A percentile compares a stretch with the other conserved stretches of the same genome.
Conservation (phyloP, 2,888 invertebrate genomes). For the Beris morrisii region DNA sequence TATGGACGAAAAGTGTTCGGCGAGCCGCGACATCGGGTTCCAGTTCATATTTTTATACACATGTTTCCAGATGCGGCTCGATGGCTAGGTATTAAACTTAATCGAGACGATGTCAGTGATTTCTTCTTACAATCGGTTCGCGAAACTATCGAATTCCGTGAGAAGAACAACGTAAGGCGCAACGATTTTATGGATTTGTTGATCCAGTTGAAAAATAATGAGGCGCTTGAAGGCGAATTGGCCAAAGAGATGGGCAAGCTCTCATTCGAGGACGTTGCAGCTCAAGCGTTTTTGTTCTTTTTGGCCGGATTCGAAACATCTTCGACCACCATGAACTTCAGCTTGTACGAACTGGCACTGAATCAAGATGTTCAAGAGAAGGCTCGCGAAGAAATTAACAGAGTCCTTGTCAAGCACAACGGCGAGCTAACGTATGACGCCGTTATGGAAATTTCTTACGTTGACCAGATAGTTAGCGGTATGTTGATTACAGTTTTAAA, state of each 20-base stretch:
- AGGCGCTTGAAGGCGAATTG: not conserved
- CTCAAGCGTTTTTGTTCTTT: constrained; percentile 16
- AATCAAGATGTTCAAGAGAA: constrained; percentile 46
- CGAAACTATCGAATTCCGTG: constrained; percentile 53
- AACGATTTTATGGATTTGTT: constrained; percentile 61
- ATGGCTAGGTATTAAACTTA: constrained; percentile 39
- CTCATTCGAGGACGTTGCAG: constrained; percentile 3
- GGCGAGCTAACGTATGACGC: constrained; percentile 46
- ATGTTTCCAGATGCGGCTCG: constrained; percentile 1
- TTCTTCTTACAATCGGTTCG: constrained; percentile 49
- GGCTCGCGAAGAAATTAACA: constrained; percentile 45
- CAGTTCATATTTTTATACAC: not conserved
- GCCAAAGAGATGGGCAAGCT: not conserved
- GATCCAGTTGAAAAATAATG: constrained; percentile 53
- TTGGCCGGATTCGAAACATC: constrained; percentile 49
- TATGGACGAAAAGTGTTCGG: constrained; percentile 38
- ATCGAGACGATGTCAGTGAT: constrained; percentile 44
- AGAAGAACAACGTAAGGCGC: constrained; percentile 50
- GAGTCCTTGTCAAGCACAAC: constrained; percentile 41
- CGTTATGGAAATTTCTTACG: constrained; percentile 47
- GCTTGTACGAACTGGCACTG: constrained; percentile 46
- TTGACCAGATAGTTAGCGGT: constrained; percentile 49
- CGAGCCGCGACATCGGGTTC: constrained; percentile 7
- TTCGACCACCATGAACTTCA: constrained; percentile 46
- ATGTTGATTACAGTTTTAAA: constrained; percentile 25